phyloP scores from a whole-genome alignment of 2,888 invertebrate species.

The Acleris cristana region DNA sequence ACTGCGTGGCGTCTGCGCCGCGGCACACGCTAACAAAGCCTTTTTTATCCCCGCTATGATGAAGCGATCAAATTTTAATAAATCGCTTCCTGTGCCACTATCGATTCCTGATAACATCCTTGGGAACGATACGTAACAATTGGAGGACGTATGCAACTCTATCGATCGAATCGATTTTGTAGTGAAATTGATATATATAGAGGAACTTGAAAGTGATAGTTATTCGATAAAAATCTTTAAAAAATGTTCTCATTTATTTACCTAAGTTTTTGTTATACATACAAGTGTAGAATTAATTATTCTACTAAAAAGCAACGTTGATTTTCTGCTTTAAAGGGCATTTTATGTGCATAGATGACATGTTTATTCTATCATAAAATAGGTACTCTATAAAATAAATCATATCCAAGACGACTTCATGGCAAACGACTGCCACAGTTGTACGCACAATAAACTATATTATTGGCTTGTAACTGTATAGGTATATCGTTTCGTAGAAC shows the following conservation, averaged over 20 bases:
- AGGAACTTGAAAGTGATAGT: slow-evolving; percentile 18
- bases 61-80: slow-evolving; percentile 70
- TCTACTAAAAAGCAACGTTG: no score
- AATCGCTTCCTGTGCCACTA: slow-evolving; percentile 71
- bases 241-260: background rate
- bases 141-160: slow-evolving; percentile 23
- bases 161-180: slow-evolving; percentile 22
- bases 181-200: slow-evolving; percentile 13
- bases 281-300: no score
- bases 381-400: no score
- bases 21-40: slow-evolving; percentile 53
- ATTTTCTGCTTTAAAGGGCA: no score
- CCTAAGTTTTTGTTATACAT: no score
- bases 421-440: no score
- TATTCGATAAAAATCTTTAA: background rate
- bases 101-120: slow-evolving; percentile 52
- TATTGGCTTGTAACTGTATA: no score
- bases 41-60: slow-evolving; percentile 63
- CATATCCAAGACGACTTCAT: no score
- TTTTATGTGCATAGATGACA: no score
- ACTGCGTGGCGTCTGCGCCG: slow-evolving; percentile 38
- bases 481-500: no score
- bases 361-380: no score
- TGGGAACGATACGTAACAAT: slow-evolving; percentile 37
- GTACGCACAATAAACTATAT: no score